Conservation (phyloP, 2,113 vertebrate species). For the Centropus unirufus region DNA sequence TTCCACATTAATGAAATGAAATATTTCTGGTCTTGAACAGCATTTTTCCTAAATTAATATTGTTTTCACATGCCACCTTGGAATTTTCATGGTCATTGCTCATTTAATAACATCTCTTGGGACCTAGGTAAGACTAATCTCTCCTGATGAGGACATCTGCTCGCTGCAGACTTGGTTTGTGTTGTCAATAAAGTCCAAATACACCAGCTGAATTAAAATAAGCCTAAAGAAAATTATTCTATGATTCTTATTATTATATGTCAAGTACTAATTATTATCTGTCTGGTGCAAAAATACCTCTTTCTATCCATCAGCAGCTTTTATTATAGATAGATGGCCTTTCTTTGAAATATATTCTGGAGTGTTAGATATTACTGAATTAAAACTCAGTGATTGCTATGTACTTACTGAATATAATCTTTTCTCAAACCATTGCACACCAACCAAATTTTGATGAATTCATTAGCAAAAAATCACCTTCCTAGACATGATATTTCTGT, state of each 20-base stretch:
- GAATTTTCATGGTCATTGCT: not conserved
- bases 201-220: not conserved
- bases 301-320: not conserved
- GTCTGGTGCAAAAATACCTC: not conserved
- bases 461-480: not conserved
- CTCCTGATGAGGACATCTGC: not conserved
- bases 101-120: not conserved
- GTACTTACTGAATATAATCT: not conserved
- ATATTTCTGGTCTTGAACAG: not conserved
- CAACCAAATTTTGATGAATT: not conserved
- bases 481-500: not conserved
- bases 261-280: not conserved
- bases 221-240: not conserved
- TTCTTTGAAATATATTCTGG: not conserved
- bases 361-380: not conserved
- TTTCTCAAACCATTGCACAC: not conserved
- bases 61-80: not conserved
- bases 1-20: constrained; percentile 28
- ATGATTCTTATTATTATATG: not conserved
- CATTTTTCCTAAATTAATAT: not conserved
- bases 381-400: not conserved
- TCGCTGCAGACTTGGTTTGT: not conserved
- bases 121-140: not conserved
- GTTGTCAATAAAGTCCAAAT: not conserved
- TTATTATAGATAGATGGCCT: not conserved